Base-by-base conservation (phyloP, 2,888 invertebrate genomes). In the Andricus quercusramuli region DNA sequence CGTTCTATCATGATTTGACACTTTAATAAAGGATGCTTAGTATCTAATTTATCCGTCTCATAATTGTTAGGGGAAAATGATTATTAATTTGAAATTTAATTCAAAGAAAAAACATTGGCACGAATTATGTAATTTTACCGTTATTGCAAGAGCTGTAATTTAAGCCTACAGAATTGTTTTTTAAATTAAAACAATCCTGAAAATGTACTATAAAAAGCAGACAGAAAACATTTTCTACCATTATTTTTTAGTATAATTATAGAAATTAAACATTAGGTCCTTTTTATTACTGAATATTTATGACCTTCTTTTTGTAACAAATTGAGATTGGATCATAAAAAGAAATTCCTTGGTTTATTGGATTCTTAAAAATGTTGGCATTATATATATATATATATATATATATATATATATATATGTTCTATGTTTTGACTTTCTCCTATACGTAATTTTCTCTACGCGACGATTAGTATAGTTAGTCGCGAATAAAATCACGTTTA, bases 401-500 rank as follows among this genome's bases (percentile, higher is more conserved):
- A 25, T 25, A 25, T 29, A 29, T 29, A 37, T 37, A 37, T 37
- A 68, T 70, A 47, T 70, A 51, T 51, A 70, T 51, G 51, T 25
- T 51, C 70, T 44, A 22, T 17, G 41, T 11, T 51, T 51, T 9
- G 20, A 70, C 47, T 70, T 70, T 70, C 70, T 70, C 70, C 47
- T 51, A n/a, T n/a, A 25, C 20, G 70, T 70, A 51, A 70, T 70
- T 70, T 70, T 47, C 29, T 25, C 68, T 29, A 47, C 25, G 20
- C 29, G 70, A 70, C 70, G 51, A 70, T 70, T 51, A 70, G 29
- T 70, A 51, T 51, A 70, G 22, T n/a, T 70, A 20, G 70, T 51
- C 29, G 70, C 51, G 17, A 70, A 70, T 70, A 70, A 70, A 70
- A 25, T 51, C 29, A 51, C 51, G 29, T 51, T 70, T 70, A 70